Base-by-base conservation (phyloP, 1,140 invertebrate species). In the Drosophila elegans region DNA sequence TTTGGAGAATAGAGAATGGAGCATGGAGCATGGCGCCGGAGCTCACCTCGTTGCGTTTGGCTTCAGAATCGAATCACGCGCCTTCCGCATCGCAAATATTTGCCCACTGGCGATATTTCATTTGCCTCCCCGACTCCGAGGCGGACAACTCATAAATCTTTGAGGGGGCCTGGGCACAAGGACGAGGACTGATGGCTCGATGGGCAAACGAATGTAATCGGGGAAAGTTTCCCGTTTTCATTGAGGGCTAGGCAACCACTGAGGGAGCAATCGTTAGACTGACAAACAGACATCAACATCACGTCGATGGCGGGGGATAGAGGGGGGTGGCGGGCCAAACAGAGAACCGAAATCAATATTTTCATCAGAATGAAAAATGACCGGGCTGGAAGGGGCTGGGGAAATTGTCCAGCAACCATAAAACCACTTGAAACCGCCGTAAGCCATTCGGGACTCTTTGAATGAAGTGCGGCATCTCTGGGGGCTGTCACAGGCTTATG, bases 241-340 rank as follows among this genome's bases (percentile, higher is more conserved):
- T 57, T 75, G 61, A 49, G 45, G 51, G 13, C 73, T 74, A 69
- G 71, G 75, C 64, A 74, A 75, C 75, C 80, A 54, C 71, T 78
- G 82, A 75, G 67, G 64, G 60, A 68, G 82, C 71, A 86, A 86
- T 82, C 82, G 82, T 79, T 82, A 88, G 82, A 79, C 78, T 88
- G 83, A 88, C 83, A 86, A 86, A 86, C 83, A 88, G 83, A 86
- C 83, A 86, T 86, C 83, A 88, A 76, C 82, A 79, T 79, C 82
- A 78, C 78, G 45, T 73, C 68, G 51, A 36, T 13, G 52, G 61
- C 67, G 55, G 61, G 67, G 55, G 41, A 29, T 11, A 36, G 34
- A 44, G 45, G 10, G 10, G 29, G 29, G 36, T n/a, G 13, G 11
- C 16, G 16, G 16, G 16, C 16, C 16, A 29, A 44, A 32, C 5